Base-by-base conservation (phyloP, 2,113 vertebrate genomes). In the Neopipo cinnamomea region DNA sequence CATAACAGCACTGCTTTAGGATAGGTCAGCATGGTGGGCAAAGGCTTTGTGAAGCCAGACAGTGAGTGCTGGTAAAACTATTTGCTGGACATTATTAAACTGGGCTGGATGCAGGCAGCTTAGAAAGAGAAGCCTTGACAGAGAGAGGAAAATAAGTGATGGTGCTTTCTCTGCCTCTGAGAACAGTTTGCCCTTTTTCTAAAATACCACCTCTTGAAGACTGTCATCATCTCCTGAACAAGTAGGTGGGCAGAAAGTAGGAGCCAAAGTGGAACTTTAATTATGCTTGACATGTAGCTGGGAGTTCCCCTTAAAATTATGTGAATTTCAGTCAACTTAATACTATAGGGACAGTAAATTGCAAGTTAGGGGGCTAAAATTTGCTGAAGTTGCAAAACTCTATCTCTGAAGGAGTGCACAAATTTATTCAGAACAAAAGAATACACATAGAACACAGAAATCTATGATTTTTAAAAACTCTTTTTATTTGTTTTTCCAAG, bases 41-140 rank as follows among this genome's bases (percentile, higher is more conserved):
- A 85, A 79, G 49, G 53, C 72, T 91, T 47, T 66, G 30, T 72
- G 56, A 42, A 88, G 59, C 44, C 88, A 88, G 67, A 61, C 47
- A 80, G 37, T 5, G 39, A 63, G 9, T 52, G 33, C 50, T 76
- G 55, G 39, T 49, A 42, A 89, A 55, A 83, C 25, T 91, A 3
- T 92, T 96, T 93, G 47, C 62, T 84, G 92, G 92, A 66, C 83
- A 88, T 88, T 78, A 91, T 93, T 66, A 93, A 61, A 68, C 27
- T 61, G 35, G 52, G 16, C 28, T 70, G 92, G 85, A 58, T 66
- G n/a, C 58, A 73, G 62, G 13, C 39, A 35, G 50, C 82, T 84
- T 92, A 94, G 68, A 81, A 88, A 85, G 31, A 52, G 67, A 46
- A 89, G 24, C 47, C 56, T 35, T 55, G n/a, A 80, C 27, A 50